Evolutionary conservation across 2,113 vertebrate species (phyloP).

Genomic region (Prionailurus viverrinus): DNA sequence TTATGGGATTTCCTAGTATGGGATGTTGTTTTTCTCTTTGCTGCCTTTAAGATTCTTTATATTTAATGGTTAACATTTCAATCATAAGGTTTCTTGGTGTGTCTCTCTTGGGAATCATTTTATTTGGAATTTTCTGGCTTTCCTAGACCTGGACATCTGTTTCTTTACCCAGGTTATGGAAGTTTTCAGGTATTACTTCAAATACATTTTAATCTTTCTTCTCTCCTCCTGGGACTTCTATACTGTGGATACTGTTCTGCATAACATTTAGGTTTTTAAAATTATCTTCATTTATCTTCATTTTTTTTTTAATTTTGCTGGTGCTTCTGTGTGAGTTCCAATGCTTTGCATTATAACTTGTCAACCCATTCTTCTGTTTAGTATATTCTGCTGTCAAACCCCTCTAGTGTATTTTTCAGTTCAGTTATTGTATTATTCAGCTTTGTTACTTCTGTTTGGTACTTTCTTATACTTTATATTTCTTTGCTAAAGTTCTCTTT

Average conservation of each 20-base stretch:
- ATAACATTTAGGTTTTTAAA: background rate
- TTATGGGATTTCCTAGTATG: background rate
- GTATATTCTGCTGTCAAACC: background rate
- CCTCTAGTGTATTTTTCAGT: background rate
- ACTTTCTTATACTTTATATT: background rate
- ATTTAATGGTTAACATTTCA: background rate
- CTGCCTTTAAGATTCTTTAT: background rate
- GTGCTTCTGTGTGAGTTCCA: background rate
- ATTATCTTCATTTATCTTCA: background rate
- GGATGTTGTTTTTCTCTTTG: background rate
- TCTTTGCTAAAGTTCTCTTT: background rate
- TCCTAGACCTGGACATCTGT: background rate
- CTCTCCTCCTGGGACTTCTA: background rate
- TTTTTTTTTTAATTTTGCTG: background rate
- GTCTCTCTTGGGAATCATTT: background rate
- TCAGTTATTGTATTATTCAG: background rate
- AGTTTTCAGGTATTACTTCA: background rate
- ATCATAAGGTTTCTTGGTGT: background rate
- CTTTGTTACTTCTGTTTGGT: background rate
- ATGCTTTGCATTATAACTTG: background rate
- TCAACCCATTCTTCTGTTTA: background rate
- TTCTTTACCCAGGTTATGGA: background rate
- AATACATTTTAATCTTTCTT: background rate
- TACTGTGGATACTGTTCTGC: background rate
- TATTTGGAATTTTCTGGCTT: background rate